Base-by-base conservation (phyloP, 2,888 invertebrate genomes). In the Rhagonycha fulva region DNA sequence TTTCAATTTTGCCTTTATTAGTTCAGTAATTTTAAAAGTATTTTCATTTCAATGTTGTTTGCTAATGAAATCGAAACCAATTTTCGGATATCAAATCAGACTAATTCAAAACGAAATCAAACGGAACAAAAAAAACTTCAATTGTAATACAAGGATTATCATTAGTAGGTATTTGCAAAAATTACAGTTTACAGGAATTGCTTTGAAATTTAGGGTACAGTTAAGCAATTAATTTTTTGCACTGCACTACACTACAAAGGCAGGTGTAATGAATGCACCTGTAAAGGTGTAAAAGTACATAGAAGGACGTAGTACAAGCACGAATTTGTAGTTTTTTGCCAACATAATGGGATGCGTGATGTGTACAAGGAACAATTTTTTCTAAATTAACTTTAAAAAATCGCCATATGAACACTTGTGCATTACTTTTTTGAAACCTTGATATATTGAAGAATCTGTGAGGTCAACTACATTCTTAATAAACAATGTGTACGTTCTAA, bases 401-500 rank as follows among this genome's bases (percentile, higher is more conserved):
- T 30, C 12, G 19, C 19, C 19, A 69, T 32, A 47, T 30, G 47
- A 61, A 71, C 74, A 75, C 70, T 75, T 75, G 75, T 68, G 71
- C 71, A 68, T 71, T 70, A 68, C 60, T 75, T 71, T 68, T 67
- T 68, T 68, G 66, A 71, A 75, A 71, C 75, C 75, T 75, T 75
- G 75, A 75, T 75, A 75, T 75, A 75, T 75, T 47, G 76, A 76
- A 76, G 70, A 60, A 73, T 73, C 72, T 47, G 62, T 75, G 77
- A 78, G 77, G 77, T 75, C 77, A 73, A 73, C 77, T 63, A 75
- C 77, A 78, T 78, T 78, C 77, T 78, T 74, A 63, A 73, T 78
- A 75, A 77, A 77, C 75, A 78, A 75, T 78, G 77, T 75, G 77
- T 75, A 78, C 69, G 75, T 75, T 75, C 77, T 75, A 78, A 78